Evolutionary conservation across 2,888 invertebrate genomes (phyloP).

Genomic region (Eupithecia pulchellata): DNA sequence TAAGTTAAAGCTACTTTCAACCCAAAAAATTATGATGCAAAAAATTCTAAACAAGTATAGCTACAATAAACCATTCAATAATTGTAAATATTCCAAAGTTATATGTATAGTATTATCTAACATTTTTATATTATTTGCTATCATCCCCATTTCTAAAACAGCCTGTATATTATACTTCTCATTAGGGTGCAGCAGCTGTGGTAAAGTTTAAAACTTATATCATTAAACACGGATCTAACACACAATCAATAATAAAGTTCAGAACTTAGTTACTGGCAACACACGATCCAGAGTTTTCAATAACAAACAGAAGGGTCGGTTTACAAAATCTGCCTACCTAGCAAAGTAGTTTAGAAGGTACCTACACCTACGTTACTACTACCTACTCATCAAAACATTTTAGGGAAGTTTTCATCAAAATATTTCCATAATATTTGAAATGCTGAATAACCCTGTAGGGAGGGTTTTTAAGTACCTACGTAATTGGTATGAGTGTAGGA

Average conservation of each 20-base stretch:
- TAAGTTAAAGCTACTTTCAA: no score
- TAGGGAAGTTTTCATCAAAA: no score
- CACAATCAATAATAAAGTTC: slow-evolving; percentile 51
- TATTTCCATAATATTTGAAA: no score
- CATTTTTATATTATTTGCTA: background rate
- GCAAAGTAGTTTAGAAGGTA: background rate
- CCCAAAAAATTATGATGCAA: no score
- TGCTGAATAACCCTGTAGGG: no score
- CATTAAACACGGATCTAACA: slow-evolving; percentile 39
- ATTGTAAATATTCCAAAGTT: no score
- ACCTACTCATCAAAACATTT: no score
- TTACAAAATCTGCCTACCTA: background rate
- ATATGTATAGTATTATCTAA: background rate
- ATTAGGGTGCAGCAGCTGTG: slow-evolving; percentile 32
- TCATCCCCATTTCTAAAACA: background rate
- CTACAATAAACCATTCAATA: no score
- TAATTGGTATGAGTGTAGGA: background rate
- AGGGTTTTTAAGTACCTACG: no score
- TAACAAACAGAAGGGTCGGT: background rate
- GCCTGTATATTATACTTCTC: slow-evolving; percentile 26
- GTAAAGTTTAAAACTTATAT: slow-evolving; percentile 44
- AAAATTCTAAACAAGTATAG: no score
- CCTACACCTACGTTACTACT: no score
- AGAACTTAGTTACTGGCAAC: slow-evolving; percentile 14
- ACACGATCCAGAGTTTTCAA: background rate